phyloP scores from a whole-genome alignment of 2,888 invertebrate genomes.

The Seira musarum region DNA sequence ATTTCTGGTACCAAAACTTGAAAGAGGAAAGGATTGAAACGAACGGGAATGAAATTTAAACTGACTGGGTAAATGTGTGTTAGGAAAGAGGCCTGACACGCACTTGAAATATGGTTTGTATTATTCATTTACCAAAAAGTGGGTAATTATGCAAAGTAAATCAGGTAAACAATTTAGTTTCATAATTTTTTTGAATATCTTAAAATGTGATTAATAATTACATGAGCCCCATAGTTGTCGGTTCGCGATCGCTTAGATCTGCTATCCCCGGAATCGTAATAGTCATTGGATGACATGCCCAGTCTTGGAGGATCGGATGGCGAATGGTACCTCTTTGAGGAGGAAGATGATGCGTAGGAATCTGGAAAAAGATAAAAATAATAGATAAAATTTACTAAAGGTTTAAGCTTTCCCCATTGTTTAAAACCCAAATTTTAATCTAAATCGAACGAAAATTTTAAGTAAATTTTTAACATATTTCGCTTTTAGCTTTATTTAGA shows the following conservation, averaged over 20 bases:
- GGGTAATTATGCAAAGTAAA: slow-evolving; percentile 13
- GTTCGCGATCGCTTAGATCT: slow-evolving; percentile 53
- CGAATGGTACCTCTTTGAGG: slow-evolving; percentile 62
- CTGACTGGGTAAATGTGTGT: too few relatives aligned
- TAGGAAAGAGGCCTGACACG: too few relatives aligned
- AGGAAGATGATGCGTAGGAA: slow-evolving; percentile 48
- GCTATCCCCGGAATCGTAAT: slow-evolving; percentile 53
- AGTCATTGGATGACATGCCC: slow-evolving; percentile 42
- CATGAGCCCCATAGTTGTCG: slow-evolving; percentile 55
- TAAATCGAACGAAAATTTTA: too few relatives aligned
- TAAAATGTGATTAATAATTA: slow-evolving; percentile 17
- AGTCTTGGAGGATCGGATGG: slow-evolving; percentile 39
- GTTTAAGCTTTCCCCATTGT: background rate
- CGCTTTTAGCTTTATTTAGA: too few relatives aligned
- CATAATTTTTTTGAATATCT: background rate
- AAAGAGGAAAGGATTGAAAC: slow-evolving; percentile 34
- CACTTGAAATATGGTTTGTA: too few relatives aligned
- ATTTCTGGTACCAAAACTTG: slow-evolving; percentile 30
- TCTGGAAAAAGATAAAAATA: slow-evolving; percentile 38
- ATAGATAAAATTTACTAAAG: slow-evolving; percentile 1
- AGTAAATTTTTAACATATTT: too few relatives aligned
- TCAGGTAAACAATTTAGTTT: background rate
- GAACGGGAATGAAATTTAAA: too few relatives aligned
- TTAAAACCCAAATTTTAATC: too few relatives aligned
- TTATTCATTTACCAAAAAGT: background rate